Percentiles rank a stretch among this genome's conserved stretches.
These are phyloP conservation scores for Idaea dimidiata DNA, from an alignment of 2,888 invertebrate genomes.

Conservation along the genomic window DNA sequence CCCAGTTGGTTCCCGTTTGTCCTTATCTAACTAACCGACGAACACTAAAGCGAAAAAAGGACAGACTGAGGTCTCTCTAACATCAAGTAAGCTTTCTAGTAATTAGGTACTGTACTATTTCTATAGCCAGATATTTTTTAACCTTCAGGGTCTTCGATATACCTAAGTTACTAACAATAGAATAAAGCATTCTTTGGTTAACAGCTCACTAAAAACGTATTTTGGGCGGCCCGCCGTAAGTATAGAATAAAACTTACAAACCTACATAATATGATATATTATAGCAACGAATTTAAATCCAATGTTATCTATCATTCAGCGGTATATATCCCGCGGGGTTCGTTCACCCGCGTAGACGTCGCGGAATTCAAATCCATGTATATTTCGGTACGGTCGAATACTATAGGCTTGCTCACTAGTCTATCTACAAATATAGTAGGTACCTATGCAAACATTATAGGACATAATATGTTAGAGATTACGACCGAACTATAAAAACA, in stretches of 20 bases:
- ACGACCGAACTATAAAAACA: constrained; percentile 48
- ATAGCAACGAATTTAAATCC: constrained; percentile 27
- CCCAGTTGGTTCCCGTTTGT: no score
- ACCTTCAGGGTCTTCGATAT: no score
- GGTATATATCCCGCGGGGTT: constrained; percentile 57
- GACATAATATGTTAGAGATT: constrained; percentile 32
- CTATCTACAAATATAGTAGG: constrained; percentile 69
- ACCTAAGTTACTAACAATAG: no score
- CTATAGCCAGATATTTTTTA: no score
- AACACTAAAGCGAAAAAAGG: no score
- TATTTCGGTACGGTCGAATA: constrained; percentile 69
- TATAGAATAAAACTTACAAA: constrained; percentile 3
- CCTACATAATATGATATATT: constrained; percentile 22
- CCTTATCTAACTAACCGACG: no score
- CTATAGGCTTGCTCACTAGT: constrained; percentile 66
- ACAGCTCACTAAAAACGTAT: no score
- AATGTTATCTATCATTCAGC: constrained; percentile 48
- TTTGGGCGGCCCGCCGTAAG: background rate
- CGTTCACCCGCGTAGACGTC: constrained; percentile 74
- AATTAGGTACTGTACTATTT: no score
- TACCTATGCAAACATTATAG: background rate
- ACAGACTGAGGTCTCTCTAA: no score
- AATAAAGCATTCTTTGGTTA: no score
- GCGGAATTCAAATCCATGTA: constrained; percentile 74
- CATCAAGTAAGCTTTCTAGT: no score